Base-by-base conservation (phyloP, 2,888 invertebrate genomes). In the Carcina quercana region DNA sequence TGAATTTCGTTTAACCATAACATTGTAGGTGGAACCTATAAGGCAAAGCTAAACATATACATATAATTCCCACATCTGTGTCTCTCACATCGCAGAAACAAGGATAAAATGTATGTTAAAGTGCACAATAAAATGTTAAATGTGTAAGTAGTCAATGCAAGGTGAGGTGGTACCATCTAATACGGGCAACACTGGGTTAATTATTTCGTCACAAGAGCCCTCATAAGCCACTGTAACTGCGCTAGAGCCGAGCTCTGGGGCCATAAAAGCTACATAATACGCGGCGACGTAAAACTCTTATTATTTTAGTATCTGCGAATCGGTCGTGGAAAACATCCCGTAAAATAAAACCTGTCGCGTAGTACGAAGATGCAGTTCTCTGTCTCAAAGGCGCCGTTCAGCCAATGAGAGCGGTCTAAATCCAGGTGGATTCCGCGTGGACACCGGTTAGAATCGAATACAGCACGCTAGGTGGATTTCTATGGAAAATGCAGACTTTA, bases 261-360 rank as follows among this genome's bases (percentile, higher is more conserved):
- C 60, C 66, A 75, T 78, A 80, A 82, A 83, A 76, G 74, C 72
- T 66, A 75, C 74, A 73, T 80, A 78, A 79, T 80, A 74, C 70
- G 76, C 65, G 76, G 70, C 61, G 66, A 75, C 78, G 65, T 78
- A 76, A 78, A 79, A 78, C 66, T 78, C 75, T 79, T 80, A 82
- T 80, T 82, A 82, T 82, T 80, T 80, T 78, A 80, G 78, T 80
- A 79, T 80, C 79, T 78, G 78, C 64, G 72, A 79, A 79, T 75
- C 69, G 67, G 73, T 70, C 66, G 70, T 62, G 62, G 69, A 70
- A 75, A 76, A 78, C 78, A 79, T 74, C 65, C 75, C 78, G 70
- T 79, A 76, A 80, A 80, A 79, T 72, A 74, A 72, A 76, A 76
- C 67, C 68, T 69, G 70, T 69, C 67, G 59, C 62, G 50, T 47